Evolutionary conservation across 2,888 invertebrate species (phyloP).

Genomic region (Bruchidius siliquastri): DNA sequence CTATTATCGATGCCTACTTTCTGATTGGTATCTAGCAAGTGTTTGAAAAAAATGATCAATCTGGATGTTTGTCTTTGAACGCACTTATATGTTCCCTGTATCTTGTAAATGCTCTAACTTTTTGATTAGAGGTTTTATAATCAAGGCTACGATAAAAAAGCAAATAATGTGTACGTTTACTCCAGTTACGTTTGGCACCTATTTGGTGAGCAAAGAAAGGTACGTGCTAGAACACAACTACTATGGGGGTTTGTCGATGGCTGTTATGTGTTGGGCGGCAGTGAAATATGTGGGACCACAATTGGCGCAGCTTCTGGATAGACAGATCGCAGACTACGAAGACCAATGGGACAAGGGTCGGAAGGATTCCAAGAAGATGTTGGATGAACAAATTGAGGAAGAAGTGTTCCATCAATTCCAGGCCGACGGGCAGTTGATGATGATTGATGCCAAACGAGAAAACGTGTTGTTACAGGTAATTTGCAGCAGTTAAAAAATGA

Average conservation of each 20-base stretch:
- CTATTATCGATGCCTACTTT: too few relatives aligned
- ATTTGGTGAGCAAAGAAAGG: constrained; percentile 87
- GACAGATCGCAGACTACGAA: constrained; percentile 65
- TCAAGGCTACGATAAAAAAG: too few relatives aligned
- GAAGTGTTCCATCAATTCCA: constrained; percentile 73
- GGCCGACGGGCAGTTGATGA: constrained; percentile 44
- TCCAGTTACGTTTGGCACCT: constrained; percentile 66
- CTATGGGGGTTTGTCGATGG: constrained; percentile 70
- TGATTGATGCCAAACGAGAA: constrained; percentile 83
- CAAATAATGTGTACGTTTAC: too few relatives aligned
- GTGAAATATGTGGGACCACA: constrained; percentile 68
- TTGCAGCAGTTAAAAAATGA: too few relatives aligned
- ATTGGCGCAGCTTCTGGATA: constrained; percentile 63
- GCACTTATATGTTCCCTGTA: too few relatives aligned
- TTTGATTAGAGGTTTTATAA: too few relatives aligned
- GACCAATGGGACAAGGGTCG: constrained; percentile 24
- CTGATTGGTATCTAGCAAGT: too few relatives aligned
- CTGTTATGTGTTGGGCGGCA: constrained; percentile 55
- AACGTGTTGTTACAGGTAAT: constrained; percentile 76
- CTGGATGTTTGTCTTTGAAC: too few relatives aligned
- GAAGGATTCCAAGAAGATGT: constrained; percentile 43
- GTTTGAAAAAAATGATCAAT: too few relatives aligned
- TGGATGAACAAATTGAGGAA: constrained; percentile 55
- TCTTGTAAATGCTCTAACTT: too few relatives aligned
- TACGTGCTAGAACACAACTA: constrained; percentile 92